A percentile compares a stretch with the other conserved stretches of the same genome.
phyloP scores from a whole-genome alignment of 2,888 invertebrate genomes.

The Drosophila acutilabella region DNA sequence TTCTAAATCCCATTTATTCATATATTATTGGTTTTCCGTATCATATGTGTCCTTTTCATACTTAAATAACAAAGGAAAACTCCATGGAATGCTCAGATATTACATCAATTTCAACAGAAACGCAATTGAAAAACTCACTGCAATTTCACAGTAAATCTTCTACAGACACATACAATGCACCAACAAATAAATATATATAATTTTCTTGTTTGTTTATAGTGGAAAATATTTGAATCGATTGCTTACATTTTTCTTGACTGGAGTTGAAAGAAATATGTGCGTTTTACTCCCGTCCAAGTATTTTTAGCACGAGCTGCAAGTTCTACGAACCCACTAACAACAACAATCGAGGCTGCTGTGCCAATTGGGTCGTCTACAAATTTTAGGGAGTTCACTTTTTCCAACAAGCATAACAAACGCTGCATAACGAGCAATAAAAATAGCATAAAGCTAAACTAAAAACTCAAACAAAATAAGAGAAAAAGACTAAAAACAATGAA shows the following conservation, averaged over 20 bases:
- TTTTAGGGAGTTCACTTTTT: constrained; percentile 46
- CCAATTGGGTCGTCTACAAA: constrained; percentile 43
- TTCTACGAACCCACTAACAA: constrained; percentile 7
- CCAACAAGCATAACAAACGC: constrained; percentile 22
- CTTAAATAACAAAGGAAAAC: no score
- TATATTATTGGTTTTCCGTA: no score
- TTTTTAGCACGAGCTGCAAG: constrained; percentile 31
- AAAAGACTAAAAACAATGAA: constrained; percentile 14
- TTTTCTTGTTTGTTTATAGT: constrained; percentile 50
- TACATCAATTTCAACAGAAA: no score
- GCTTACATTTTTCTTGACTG: constrained; percentile 30
- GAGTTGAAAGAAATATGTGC: constrained; percentile 66
- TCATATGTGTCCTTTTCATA: no score
- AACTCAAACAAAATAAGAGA: constrained; percentile 9
- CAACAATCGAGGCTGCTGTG: constrained; percentile 26
- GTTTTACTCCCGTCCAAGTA: constrained; percentile 15
- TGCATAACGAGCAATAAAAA: constrained; percentile 29
- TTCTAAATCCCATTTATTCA: no score
- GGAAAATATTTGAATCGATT: constrained; percentile 29
- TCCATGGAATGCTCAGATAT: no score
- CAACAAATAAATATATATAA: neutral
- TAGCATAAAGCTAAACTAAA: constrained; percentile 27
- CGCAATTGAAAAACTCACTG: constrained; percentile 5
- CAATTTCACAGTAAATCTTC: constrained; percentile 11
- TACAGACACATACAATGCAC: neutral